Conservation (phyloP, 1,140 invertebrate genomes). For the Ridgeia piscesae region DNA sequence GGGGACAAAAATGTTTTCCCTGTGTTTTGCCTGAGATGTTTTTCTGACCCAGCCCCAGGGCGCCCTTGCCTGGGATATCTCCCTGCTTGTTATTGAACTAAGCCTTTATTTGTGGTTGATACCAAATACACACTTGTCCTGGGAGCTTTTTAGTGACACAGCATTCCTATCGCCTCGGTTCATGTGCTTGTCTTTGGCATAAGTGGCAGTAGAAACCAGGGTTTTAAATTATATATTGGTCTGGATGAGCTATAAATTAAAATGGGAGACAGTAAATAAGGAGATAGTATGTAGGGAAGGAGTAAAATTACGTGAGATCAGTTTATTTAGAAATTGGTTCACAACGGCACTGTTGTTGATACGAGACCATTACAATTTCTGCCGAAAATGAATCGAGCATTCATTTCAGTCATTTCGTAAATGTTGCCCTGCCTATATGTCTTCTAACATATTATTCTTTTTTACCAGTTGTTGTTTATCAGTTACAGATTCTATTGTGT, state of each 20-base stretch:
- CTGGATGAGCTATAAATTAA: too few relatives aligned
- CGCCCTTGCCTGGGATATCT: not conserved
- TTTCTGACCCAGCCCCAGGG: not conserved
- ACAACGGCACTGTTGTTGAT: not conserved
- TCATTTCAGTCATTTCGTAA: not conserved
- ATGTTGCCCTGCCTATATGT: not conserved
- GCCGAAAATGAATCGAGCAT: not conserved
- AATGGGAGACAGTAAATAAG: too few relatives aligned
- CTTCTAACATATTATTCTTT: not conserved
- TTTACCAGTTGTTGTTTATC: not conserved
- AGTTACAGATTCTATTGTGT: not conserved
- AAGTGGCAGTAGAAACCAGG: too few relatives aligned
- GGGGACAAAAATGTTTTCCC: not conserved
- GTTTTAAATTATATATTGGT: too few relatives aligned
- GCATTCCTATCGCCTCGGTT: not conserved
- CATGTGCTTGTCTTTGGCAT: too few relatives aligned
- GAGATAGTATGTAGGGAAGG: too few relatives aligned
- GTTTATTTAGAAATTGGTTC: not conserved
- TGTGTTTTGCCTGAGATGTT: not conserved
- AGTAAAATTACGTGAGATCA: too few relatives aligned
- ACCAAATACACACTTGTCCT: not conserved
- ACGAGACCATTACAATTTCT: not conserved
- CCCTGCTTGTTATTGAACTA: not conserved
- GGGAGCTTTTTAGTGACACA: not conserved
- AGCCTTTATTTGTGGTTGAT: not conserved